These are phyloP conservation scores for Meloidogyne floridensis DNA, from an alignment of 1,140 invertebrate species.

Conservation along the genomic window DNA sequence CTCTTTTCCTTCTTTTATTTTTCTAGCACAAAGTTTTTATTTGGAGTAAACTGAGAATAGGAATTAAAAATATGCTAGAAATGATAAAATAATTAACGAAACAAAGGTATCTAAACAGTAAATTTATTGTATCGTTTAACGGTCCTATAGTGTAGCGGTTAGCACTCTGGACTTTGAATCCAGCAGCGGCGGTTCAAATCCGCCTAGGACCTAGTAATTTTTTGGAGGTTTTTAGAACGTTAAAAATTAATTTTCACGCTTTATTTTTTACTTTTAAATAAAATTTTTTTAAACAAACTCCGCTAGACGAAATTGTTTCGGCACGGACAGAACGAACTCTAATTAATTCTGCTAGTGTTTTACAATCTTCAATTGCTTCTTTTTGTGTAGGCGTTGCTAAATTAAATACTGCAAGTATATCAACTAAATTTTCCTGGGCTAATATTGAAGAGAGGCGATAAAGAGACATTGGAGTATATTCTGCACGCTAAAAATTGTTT, in stretches of 20 bases:
- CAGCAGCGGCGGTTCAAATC: constrained; percentile 34
- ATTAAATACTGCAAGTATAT: constrained; percentile 83
- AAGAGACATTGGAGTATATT: constrained; percentile 77
- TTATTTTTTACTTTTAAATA: not conserved
- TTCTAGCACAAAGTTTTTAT: too few relatives aligned
- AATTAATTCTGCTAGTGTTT: constrained; percentile 80
- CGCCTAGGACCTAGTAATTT: constrained; percentile 29
- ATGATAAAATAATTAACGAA: not conserved
- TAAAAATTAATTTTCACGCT: not conserved
- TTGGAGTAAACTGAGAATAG: too few relatives aligned
- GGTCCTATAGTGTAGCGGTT: constrained; percentile 35
- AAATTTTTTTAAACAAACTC: not conserved
- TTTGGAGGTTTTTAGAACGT: not conserved
- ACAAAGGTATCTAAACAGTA: not conserved
- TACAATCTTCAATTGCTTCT: constrained; percentile 78
- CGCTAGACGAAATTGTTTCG: constrained; percentile 75
- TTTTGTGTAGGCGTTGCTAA: constrained; percentile 86
- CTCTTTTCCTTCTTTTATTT: not conserved
- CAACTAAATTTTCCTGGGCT: constrained; percentile 82
- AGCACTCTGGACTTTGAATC: constrained; percentile 37
- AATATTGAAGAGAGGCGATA: constrained; percentile 86
- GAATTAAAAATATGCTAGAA: not conserved
- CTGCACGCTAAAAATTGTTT: constrained; percentile 67
- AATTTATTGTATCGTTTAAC: not conserved
- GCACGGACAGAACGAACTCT: constrained; percentile 84